Evolutionary conservation across 64 coral and sea anemone species (phyloP), one percentile per base, ranked within the genome.

Genomic region (Trachythela sp.): DNA sequence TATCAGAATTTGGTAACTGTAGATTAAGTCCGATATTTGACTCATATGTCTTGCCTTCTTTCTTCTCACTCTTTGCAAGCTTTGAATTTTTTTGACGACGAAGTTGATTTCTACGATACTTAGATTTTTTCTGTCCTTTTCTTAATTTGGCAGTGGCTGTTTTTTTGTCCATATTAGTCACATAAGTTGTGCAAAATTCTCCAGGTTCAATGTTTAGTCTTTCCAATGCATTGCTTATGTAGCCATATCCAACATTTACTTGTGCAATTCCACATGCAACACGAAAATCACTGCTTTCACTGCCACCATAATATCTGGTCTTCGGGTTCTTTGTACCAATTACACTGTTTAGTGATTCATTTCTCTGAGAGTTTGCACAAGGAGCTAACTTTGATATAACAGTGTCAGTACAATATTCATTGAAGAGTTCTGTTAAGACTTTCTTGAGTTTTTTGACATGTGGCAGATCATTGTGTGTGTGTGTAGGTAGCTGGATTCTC

Each of bases 271-370:
- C 37, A 51, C 68, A 76, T n/a, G 88, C 88, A 22, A 89, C 41
- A 48, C 70, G 9, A 89, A 89, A 89, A 36, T 83, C 88, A 36
- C 35, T 89, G 39, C 70, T 89, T 27, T 80, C 71, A 50, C 68
- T 77, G 2, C 42, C 88, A 20, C 70, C 88, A 83, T 89, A 89
- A 50, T 77, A 83, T 11, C 88, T 11, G 15, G 8, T 77, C 72
- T 85, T 85, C 5, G 40, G 38, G 24, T 15, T 83, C 42, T 83
- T 89, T 39, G 88, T 49, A 20, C 48, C 31, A 40, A 90, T 39
- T 2, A 22, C 18, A 11, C 54, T 22, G 18, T 59, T 59, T 14
- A 59, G 54, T 59, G 54, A 20, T 59, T 59, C 54, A 59, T 88
- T 88, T 22, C 60, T 9, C 40, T 71, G 56, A 30, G 35, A 70